Base-by-base conservation (phyloP, 35 echinoderm and acorn worm genomes). In the Stichopus chloronotus region DNA sequence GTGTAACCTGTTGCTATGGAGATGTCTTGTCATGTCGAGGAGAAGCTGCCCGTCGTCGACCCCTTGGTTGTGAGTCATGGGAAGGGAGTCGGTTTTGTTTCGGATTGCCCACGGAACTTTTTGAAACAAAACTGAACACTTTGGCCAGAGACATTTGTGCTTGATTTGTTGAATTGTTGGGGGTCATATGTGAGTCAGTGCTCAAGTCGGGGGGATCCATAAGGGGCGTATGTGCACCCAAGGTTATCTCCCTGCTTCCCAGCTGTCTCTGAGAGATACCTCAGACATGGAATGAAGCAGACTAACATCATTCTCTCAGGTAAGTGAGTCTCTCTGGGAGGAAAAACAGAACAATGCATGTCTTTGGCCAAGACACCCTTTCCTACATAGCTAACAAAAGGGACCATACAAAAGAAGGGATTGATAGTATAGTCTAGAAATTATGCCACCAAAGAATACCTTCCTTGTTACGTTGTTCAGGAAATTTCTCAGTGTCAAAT, bases 21-120 rank as follows among this genome's bases (percentile, higher is more conserved):
- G 87, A 89, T 71, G 23, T 61, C 87, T 68, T 72, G 87, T 89
- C 87, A 89, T 89, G 87, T 89, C 87, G 87, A 89, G 87, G 87
- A 89, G 87, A 89, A 89, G 87, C 87, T 89, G 87, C 87, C 23
- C 19, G 61, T 61, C 57, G 61, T 43, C 30, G 30, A 43, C 30
- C 30, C 65, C 87, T 61, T 22, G 59, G 65, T 69, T 88, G 54
- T 88, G 56, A 69, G n/a, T 57, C 19, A 52, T 71, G 57, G 22
- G 87, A 72, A 89, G 71, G 87, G 87, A 65, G 59, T 89, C 87
- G 87, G 87, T 89, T 89, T 89, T 89, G 87, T 89, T 89, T 89
- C 87, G 87, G 87, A 89, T 58, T 85, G 82, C 82, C 69, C 55
- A 85, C 82, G 80, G 80, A 88, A 88, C 87, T 89, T 89, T 89